Base-by-base conservation (phyloP, 2,797 vertebrate species). In the Crax fasciolata region DNA sequence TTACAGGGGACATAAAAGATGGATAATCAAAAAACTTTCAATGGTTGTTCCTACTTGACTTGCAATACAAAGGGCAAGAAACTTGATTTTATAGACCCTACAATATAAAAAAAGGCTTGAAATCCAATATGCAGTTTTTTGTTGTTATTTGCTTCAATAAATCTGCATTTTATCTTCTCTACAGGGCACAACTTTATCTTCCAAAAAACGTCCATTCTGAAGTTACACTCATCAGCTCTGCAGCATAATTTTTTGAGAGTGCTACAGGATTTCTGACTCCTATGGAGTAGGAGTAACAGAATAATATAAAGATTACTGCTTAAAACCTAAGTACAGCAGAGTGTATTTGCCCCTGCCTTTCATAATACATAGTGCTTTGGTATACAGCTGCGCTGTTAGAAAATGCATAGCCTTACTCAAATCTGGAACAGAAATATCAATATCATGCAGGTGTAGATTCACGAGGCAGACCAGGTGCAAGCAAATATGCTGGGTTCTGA, bases 91-190 rank as follows among this genome's bases (percentile, higher is more conserved):
- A 94, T 81, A 90, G 80, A 58, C 71, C 41, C 49, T 90, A 93
- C 90, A 87, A 94, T 91, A 91, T 65, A 94, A 86, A 75, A 35
- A 67, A 94, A 71, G 57, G 79, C 80, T 90, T 75, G 84, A 96
- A 96, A 94, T 58, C 30, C 87, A 91, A 93, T 96, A 88, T 58
- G 91, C 35, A 90, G 52, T 21, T 68, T 94, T 91, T 86, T 91
- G 82, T 94, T 94, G 54, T 89, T 86, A 70, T 94, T 97, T 89
- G 80, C 80, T 68, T 95, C 96, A 76, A 93, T 94, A 96, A 94
- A 96, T 91, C 91, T 94, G 86, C 87, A 91, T 96, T 96, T 96
- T 94, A 89, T 94, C 85, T 87, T 88, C 91, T 95, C 94, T 89
- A 75, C 87, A 92, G 88, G 91, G 85, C 65, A 84, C 68, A 70